phyloP scores from a whole-genome alignment of 2,113 vertebrate species.

The Myxocyprinus asiaticus region DNA sequence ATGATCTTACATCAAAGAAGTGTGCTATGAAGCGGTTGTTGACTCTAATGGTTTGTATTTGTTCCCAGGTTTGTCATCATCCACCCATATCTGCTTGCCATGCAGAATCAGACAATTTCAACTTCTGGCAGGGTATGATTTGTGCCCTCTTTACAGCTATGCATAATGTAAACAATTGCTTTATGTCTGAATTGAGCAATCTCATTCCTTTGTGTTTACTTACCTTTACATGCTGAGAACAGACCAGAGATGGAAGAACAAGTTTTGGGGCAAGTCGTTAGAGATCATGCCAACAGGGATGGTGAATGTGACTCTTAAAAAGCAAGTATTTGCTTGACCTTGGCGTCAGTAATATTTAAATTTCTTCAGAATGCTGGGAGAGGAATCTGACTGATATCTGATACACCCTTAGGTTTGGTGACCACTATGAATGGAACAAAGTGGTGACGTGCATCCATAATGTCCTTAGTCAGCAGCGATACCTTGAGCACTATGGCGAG shows the following conservation, averaged over 20 bases:
- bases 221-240: constrained; percentile 57
- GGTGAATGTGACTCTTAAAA: constrained; percentile 88
- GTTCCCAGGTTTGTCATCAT: constrained; percentile 83
- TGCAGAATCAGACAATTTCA: constrained; percentile 83
- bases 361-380: not conserved
- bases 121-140: constrained; percentile 87
- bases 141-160: not conserved
- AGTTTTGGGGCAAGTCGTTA: constrained; percentile 99
- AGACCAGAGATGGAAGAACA: constrained; percentile 99
- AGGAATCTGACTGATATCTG: constrained; percentile 4
- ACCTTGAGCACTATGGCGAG: constrained; percentile 98
- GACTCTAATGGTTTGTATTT: not conserved
- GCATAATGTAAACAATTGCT: not conserved
- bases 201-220: not conserved
- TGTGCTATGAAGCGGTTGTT: not conserved
- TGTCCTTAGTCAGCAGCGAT: constrained; percentile 93
- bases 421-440: constrained; percentile 98
- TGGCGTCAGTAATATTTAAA: not conserved
- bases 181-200: not conserved
- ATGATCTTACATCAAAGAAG: not conserved
- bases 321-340: constrained; percentile 73
- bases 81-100: constrained; percentile 88
- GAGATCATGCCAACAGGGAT: constrained; percentile 97
- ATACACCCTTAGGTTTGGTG: constrained; percentile 75
- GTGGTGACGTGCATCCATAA: constrained; percentile 98